A percentile compares a stretch with the other conserved stretches of the same genome.
These are phyloP conservation scores for Dryobotodes eremita DNA, from an alignment of 2,888 invertebrate species.

Conservation along the genomic window DNA sequence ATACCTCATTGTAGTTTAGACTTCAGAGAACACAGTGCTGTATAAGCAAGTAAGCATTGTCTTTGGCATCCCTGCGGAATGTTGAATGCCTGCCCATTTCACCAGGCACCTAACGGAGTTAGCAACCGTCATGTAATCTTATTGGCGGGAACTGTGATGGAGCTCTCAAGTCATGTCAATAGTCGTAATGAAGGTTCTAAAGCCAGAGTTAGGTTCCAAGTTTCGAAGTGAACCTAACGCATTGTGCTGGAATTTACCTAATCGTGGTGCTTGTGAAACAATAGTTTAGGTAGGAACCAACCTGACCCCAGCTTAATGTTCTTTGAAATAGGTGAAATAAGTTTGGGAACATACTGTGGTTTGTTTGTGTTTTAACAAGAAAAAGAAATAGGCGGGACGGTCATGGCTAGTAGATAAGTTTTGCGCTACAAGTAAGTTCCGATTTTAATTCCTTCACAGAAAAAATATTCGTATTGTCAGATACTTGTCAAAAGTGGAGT, in stretches of 20 bases:
- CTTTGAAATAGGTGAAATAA: background rate
- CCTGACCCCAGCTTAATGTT: background rate
- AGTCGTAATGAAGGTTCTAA: background rate
- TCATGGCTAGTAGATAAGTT: background rate
- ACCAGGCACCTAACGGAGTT: background rate
- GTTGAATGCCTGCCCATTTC: background rate
- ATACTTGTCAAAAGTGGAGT: background rate
- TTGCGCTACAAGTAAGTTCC: background rate
- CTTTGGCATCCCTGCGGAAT: slow-evolving; percentile 15
- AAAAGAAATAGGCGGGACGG: background rate
- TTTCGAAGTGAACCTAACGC: background rate
- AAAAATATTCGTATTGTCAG: background rate
- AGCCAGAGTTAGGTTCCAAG: background rate
- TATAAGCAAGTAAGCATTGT: background rate
- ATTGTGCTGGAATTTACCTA: background rate
- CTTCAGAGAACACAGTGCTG: slow-evolving; percentile 2
- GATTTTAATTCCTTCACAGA: background rate
- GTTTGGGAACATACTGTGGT: background rate
- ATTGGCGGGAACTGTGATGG: slow-evolving; percentile 9
- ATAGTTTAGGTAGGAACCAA: background rate
- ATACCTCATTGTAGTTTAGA: background rate
- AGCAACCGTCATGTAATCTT: slow-evolving; percentile 10
- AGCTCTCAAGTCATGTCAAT: slow-evolving; percentile 19
- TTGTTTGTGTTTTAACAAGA: background rate
- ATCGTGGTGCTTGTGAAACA: background rate